These are phyloP conservation scores for Drosophila littoralis DNA, from an alignment of 1,140 invertebrate species.

Conservation along the genomic window DNA sequence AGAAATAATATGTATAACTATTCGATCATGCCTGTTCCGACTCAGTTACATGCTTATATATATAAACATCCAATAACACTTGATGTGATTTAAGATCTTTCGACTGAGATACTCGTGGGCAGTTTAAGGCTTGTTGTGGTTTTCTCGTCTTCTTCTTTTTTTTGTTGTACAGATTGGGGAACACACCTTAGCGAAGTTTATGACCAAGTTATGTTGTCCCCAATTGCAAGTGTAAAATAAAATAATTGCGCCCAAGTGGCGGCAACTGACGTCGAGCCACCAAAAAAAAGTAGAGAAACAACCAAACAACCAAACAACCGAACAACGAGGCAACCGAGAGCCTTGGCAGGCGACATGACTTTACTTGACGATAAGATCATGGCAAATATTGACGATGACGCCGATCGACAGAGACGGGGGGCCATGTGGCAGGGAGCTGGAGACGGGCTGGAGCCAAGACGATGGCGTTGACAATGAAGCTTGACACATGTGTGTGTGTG, in stretches of 20 bases:
- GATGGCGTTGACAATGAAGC: conserved; percentile 76
- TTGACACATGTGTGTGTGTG: conserved; percentile 57
- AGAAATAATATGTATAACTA: too few species aligned
- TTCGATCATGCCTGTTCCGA: too few species aligned
- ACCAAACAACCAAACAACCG: background rate
- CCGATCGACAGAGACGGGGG: conserved; percentile 48
- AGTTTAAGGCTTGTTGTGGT: background rate
- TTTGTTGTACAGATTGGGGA: background rate
- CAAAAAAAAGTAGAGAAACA: conserved; percentile 3
- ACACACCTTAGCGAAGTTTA: conserved; percentile 39
- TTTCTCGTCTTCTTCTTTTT: background rate
- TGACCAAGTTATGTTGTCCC: conserved; percentile 43
- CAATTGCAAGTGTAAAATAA: conserved; percentile 68
- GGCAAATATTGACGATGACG: conserved; percentile 78
- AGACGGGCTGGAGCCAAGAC: conserved; percentile 25
- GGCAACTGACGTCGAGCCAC: conserved; percentile 23
- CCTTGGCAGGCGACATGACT: conserved; percentile 80
- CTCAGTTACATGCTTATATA: too few species aligned
- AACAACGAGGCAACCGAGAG: conserved; percentile 20
- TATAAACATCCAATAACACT: too few species aligned
- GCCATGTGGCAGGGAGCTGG: conserved; percentile 21
- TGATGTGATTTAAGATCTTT: background rate
- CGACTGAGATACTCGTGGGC: background rate
- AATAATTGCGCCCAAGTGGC: conserved; percentile 78
- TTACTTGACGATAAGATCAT: conserved; percentile 78